phyloP scores from a whole-genome alignment of 2,888 invertebrate species.

The Volucella zonaria region DNA sequence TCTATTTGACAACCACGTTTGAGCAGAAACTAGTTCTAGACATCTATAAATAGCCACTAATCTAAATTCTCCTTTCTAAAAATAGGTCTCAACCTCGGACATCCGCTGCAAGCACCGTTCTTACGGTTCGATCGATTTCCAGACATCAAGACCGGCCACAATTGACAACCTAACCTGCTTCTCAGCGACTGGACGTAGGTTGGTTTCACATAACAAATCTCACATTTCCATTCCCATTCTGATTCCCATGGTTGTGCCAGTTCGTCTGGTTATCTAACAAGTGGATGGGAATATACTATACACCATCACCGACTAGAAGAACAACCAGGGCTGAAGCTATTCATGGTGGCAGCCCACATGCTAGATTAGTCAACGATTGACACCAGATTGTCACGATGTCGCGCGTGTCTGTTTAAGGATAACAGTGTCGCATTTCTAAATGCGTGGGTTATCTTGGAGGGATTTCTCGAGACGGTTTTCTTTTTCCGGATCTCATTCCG shows the following conservation, averaged over 20 bases:
- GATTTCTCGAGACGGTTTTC: slow-evolving; percentile 63
- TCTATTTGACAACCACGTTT: neutral
- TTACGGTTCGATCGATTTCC: slow-evolving; percentile 17
- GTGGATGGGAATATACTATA: slow-evolving; percentile 5
- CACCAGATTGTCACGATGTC: slow-evolving; percentile 67
- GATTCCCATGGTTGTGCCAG: slow-evolving; percentile 43
- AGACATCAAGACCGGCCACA: neutral
- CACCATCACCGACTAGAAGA: neutral
- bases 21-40: slow-evolving; percentile 13
- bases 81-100: slow-evolving; percentile 39
- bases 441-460: slow-evolving; percentile 40
- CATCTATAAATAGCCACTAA: slow-evolving; percentile 45
- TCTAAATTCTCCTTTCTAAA: slow-evolving; percentile 42
- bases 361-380: slow-evolving; percentile 64
- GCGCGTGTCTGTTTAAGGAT: slow-evolving; percentile 65
- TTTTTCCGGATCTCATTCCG: slow-evolving; percentile 61
- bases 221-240: neutral
- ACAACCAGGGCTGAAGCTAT: too few species aligned
- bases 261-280: slow-evolving; percentile 41
- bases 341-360: slow-evolving; percentile 36
- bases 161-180: slow-evolving; percentile 52
- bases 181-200: slow-evolving; percentile 2
- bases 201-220: slow-evolving; percentile 41
- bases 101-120: slow-evolving; percentile 64
- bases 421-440: slow-evolving; percentile 63